A percentile compares a stretch with the other conserved stretches of the same genome.
Evolutionary conservation across 2,888 invertebrate species (phyloP).

Genomic region (Epicampocera succincta): DNA sequence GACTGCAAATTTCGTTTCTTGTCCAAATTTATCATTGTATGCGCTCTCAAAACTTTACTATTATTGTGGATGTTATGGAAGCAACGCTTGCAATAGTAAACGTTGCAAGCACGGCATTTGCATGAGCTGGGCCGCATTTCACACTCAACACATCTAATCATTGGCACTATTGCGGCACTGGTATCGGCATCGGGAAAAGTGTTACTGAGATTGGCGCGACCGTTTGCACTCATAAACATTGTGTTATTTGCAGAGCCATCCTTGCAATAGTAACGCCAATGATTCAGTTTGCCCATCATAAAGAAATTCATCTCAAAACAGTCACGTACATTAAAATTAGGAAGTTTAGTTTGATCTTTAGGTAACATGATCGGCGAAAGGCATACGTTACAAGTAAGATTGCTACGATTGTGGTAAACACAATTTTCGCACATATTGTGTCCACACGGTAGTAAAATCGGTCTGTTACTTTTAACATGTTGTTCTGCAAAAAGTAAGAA

Average conservation of each 20-base stretch:
- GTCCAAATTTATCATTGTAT: constrained; percentile 69
- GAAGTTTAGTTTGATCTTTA: constrained; percentile 7
- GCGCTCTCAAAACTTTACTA: constrained; percentile 76
- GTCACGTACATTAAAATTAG: constrained; percentile 69
- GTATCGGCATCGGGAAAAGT: not conserved
- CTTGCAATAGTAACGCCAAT: constrained; percentile 69
- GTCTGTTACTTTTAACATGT: constrained; percentile 77
- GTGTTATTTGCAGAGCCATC: constrained; percentile 70
- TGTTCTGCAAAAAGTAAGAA: constrained; percentile 51
- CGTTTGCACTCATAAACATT: constrained; percentile 47
- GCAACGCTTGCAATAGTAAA: constrained; percentile 76
- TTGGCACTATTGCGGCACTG: not conserved
- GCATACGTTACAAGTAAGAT: constrained; percentile 75
- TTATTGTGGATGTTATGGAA: constrained; percentile 76
- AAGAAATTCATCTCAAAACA: constrained; percentile 76
- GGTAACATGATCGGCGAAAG: constrained; percentile 62
- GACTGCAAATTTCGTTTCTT: constrained; percentile 35
- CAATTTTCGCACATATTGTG: constrained; percentile 88
- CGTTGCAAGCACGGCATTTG: constrained; percentile 77
- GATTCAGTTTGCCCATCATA: constrained; percentile 74
- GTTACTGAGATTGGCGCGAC: constrained; percentile 3
- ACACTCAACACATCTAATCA: constrained; percentile 78
- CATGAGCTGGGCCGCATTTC: constrained; percentile 70
- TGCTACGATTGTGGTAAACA: constrained; percentile 76
- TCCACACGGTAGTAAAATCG: constrained; percentile 86